Evolutionary conservation across 2,113 vertebrate genomes (phyloP).

Genomic region (Bos taurus): ARS-UCD2.0 NC_037338.1:82246001-82246500

Average conservation of each 20-base stretch:
- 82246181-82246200: neutral
- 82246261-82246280: neutral
- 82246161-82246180: neutral
- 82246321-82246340: neutral
- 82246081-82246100: neutral
- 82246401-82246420: neutral
- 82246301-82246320: neutral
- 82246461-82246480: neutral
- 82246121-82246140: neutral
- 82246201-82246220: neutral
- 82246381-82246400: neutral
- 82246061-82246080: neutral
- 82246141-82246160: neutral
- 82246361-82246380: neutral
- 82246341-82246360: neutral
- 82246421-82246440: neutral
- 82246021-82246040: neutral
- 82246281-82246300: neutral
- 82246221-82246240: neutral
- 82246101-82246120: neutral
- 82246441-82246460: neutral
- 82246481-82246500: neutral
- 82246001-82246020: neutral
- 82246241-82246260: accelerated
- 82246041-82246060: neutral